These are phyloP conservation scores for Leucophenga montana DNA, from an alignment of 2,888 invertebrate genomes.

Conservation along the genomic window DNA sequence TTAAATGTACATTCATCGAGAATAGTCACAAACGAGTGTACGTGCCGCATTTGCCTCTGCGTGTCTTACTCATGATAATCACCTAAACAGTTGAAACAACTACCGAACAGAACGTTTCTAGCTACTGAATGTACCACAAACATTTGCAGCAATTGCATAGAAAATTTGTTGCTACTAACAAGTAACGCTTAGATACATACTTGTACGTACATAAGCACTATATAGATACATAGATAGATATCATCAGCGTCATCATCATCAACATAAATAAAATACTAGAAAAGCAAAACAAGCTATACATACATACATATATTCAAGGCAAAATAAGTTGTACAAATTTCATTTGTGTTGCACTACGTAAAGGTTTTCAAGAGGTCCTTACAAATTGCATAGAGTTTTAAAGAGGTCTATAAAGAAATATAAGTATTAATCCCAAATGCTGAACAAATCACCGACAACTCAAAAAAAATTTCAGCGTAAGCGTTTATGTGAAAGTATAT, in stretches of 20 bases:
- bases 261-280: slow-evolving; percentile 6
- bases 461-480: no score
- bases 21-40: slow-evolving; percentile 42
- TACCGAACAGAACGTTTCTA: not conserved
- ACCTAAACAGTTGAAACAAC: slow-evolving; percentile 13
- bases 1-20: no score
- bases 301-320: no score
- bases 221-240: slow-evolving; percentile 13
- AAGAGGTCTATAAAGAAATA: no score
- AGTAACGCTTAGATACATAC: no score
- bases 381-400: no score
- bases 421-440: no score
- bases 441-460: no score
- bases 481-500: no score
- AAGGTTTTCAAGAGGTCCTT: no score
- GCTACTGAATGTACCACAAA: not conserved
- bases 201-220: not conserved
- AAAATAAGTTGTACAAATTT: slow-evolving; percentile 9
- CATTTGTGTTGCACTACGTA: not conserved
- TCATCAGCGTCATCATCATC: slow-evolving; percentile 16
- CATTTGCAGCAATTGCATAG: slow-evolving; percentile 22
- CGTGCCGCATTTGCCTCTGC: slow-evolving; percentile 53
- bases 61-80: slow-evolving; percentile 28
- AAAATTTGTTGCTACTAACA: slow-evolving; percentile 13
- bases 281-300: not conserved